Evolutionary conservation across 2,113 vertebrate species (phyloP).

Genomic region (Heterochromis multidens): DNA sequence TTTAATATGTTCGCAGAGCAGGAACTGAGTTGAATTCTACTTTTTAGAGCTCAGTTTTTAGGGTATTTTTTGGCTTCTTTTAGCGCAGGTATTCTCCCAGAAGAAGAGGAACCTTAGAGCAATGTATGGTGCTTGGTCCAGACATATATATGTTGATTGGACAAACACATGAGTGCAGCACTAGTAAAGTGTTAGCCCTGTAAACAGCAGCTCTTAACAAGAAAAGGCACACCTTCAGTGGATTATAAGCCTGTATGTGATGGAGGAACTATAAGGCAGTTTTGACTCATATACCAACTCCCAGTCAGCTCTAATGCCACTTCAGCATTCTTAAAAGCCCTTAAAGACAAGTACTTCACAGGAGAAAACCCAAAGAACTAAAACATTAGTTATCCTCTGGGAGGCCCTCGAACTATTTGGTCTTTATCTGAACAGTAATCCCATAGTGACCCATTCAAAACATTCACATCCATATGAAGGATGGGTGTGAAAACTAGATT

Average conservation of each 20-base stretch:
- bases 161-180: neutral
- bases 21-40: neutral
- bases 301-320: neutral
- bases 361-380: neutral
- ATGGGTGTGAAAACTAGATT: neutral
- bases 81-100: fast-evolving
- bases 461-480: neutral
- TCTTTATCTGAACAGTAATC: neutral
- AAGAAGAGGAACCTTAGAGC: no score
- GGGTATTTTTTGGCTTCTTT: neutral
- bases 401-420: no score
- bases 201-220: neutral
- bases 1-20: neutral
- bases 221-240: neutral
- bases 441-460: neutral
- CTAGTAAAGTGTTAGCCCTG: neutral
- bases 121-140: neutral
- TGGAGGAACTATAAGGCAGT: neutral
- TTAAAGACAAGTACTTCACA: neutral
- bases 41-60: neutral
- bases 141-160: neutral
- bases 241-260: neutral
- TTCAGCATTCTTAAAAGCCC: neutral
- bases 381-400: neutral
- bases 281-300: no score